A percentile compares a stretch with the other conserved stretches of the same genome.
phyloP scores from a whole-genome alignment of 1,140 invertebrate species.

The Drosophila teissieri region DNA sequence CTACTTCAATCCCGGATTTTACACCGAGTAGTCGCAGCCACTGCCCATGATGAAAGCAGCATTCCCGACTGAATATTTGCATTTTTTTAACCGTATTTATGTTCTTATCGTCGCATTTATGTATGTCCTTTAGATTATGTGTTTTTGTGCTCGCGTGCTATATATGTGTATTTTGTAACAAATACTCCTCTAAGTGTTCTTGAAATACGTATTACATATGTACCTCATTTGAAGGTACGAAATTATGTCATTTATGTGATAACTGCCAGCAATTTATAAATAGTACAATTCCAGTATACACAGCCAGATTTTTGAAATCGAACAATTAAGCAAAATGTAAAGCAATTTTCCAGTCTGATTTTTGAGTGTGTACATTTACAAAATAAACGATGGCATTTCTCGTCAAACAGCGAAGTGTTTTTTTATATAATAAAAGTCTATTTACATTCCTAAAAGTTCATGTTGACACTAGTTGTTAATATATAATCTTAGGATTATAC shows the following conservation, averaged over 20 bases:
- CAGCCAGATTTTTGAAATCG: conserved; percentile 10
- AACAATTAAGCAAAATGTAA: not conserved
- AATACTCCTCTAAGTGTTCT: conserved; percentile 25
- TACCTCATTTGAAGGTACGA: conserved; percentile 11
- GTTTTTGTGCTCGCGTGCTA: conserved; percentile 17
- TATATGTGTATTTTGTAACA: conserved; percentile 27
- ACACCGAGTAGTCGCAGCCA: conserved; percentile 19
- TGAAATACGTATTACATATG: conserved; percentile 11
- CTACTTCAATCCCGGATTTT: conserved; percentile 76
- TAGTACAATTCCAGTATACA: not conserved
- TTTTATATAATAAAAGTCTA: conserved; percentile 6
- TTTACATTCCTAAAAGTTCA: conserved; percentile 11
- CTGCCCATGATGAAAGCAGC: conserved; percentile 40
- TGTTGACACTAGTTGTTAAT: not conserved
- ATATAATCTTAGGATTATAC: conserved; percentile 1
- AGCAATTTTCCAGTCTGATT: conserved; percentile 7
- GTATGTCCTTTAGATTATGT: conserved; percentile 32
- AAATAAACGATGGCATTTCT: conserved; percentile 18
- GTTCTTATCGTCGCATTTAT: conserved; percentile 38
- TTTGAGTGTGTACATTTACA: conserved; percentile 1
- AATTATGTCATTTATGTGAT: conserved; percentile 16
- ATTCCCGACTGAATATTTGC: conserved; percentile 59
- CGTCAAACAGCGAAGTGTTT: conserved; percentile 3
- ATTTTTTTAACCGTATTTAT: conserved; percentile 47
- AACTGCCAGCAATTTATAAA: not conserved